phyloP scores from a whole-genome alignment of 2,888 invertebrate genomes.

The Harpalus rubripes region DNA sequence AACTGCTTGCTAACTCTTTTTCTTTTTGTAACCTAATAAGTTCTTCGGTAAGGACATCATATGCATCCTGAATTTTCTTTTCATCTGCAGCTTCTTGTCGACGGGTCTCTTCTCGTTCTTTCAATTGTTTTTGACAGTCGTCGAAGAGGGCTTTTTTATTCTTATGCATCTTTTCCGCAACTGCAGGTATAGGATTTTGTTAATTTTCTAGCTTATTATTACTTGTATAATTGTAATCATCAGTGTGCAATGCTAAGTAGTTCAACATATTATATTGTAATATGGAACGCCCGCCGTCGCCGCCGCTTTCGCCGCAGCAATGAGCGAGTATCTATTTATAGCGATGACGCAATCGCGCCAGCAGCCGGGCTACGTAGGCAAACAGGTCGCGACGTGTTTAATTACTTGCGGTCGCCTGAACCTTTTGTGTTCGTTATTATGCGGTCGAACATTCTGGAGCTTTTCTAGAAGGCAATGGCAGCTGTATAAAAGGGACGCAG shows the following conservation, averaged over 20 bases:
- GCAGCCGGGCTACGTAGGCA: no score
- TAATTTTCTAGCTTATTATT: not conserved
- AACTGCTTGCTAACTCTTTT: not conserved
- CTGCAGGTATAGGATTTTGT: not conserved
- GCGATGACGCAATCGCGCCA: no score
- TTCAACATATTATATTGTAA: no score
- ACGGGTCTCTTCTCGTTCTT: not conserved
- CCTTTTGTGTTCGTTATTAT: no score
- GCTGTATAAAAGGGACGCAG: no score
- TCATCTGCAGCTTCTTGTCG: not conserved
- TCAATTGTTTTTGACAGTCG: not conserved
- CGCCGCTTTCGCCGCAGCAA: no score
- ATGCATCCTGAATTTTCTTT: not conserved
- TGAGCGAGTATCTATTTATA: no score
- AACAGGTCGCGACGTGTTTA: no score
- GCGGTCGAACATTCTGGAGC: no score
- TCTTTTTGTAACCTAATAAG: not conserved
- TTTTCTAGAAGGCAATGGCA: no score
- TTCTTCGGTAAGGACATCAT: not conserved
- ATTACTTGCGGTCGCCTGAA: no score
- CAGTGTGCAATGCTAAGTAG: not conserved
- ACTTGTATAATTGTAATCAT: not conserved
- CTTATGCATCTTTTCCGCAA: not conserved
- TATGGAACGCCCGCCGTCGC: no score
- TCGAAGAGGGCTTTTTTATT: not conserved